Evolutionary conservation across 2,113 vertebrate species (phyloP), one percentile per base, ranked within the genome.

Genomic region (human): DNA sequence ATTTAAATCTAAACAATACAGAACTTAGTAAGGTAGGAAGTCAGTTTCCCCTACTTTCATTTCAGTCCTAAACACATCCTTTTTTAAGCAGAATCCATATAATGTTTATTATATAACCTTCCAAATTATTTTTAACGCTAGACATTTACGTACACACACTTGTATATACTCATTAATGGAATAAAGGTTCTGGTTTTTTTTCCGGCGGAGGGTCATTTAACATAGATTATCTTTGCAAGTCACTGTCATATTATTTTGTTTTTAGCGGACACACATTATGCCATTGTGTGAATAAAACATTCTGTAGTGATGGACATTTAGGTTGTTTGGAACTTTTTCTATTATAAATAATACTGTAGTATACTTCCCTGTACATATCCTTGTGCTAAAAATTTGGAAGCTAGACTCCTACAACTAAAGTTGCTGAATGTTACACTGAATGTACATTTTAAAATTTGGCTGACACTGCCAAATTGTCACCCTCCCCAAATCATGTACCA

Each of bases 381-480:
- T 48, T 70, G 70, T 30, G 61, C 85, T 85, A 17, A 76, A 59
- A 82, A 80, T 96, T 84, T 92, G 79, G 76, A 93, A 89, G 82
- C 64, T 70, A 50, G 43, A 79, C 35, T 43, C 38, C 7, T 30
- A 72, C 50, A 84, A 73, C 43, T 23, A 22, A 96, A 80, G 61
- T 20, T 79, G 35, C 43, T 61, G 3, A 45, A 45, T n/a, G 80
- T 35, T 16, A 72, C 22, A 66, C 22, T 64, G 9, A 27, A 43
- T 20, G 8, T 52, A 9, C n/a, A 91, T 38, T 93, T 66, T 22
- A 72, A 76, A 80, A 78, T 81, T 80, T 89, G 50, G 50, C 1
- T 59, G 86, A 70, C 9, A 38, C 64, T 20, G 13, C 25, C 57
- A 66, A 84, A 30, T 64, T 72, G 59, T 86, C 70, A 32, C 13